phyloP scores from a whole-genome alignment of 2,797 vertebrate species.

The Nothura maculosa region DNA sequence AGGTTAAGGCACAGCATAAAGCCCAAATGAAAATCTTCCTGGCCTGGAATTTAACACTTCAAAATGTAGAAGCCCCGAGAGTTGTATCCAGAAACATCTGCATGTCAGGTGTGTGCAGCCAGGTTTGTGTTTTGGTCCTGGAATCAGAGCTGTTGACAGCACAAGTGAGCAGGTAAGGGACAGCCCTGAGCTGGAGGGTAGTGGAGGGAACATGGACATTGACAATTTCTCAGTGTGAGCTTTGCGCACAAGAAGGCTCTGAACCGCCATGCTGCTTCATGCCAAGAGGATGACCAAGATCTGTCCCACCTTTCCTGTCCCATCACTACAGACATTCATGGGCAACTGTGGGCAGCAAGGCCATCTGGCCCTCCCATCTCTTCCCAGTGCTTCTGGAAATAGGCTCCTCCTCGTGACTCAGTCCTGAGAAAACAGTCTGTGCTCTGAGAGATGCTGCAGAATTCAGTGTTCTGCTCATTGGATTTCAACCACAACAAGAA shows the following conservation, averaged over 20 bases:
- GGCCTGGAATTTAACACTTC: background rate
- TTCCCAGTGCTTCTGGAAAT: background rate
- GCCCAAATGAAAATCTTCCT: background rate
- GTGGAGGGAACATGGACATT: background rate
- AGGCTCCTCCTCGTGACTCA: accelerated
- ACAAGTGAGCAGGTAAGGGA: background rate
- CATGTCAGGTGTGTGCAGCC: background rate
- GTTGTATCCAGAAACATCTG: background rate
- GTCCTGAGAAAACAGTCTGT: background rate
- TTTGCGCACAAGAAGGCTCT: background rate
- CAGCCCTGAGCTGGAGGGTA: too few species aligned
- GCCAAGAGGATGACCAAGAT: background rate
- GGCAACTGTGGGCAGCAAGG: background rate
- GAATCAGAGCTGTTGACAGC: background rate
- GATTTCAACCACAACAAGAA: background rate
- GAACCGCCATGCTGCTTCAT: background rate
- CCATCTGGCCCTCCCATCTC: background rate
- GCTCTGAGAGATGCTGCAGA: background rate
- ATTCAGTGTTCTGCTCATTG: background rate
- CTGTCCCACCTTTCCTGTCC: background rate
- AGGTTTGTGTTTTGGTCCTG: background rate
- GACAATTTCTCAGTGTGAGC: background rate
- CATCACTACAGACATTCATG: background rate
- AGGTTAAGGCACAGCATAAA: background rate
- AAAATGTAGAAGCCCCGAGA: background rate